Evolutionary conservation across 2,797 vertebrate genomes (phyloP), one percentile per base, ranked within the genome.

Genomic region (Buphagus erythrorhynchus): DNA sequence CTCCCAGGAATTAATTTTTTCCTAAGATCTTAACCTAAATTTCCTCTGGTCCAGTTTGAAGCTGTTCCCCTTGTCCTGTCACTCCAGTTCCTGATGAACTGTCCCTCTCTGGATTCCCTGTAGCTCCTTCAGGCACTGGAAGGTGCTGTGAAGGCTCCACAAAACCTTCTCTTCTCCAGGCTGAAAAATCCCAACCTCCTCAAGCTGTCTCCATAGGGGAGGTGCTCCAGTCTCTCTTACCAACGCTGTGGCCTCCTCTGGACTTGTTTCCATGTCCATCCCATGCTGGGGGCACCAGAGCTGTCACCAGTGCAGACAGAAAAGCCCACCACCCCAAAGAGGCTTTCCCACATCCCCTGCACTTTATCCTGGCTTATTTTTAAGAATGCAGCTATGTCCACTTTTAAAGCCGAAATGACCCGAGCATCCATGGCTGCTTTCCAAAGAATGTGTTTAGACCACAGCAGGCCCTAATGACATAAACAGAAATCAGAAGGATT

Each of bases 401-500:
- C 54, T 89, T 79, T 62, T 28, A 86, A 77, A 88, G 78, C 38
- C 8, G 7, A 43, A 77, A 54, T 17, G 61, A 75, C 76, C 58
- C 54, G 8, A 91, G 49, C 75, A 95, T 88, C 81, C 62, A 1
- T 35, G 55, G 73, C 65, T 86, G 66, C 61, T 66, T 83, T 80
- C 85, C 78, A 66, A 67, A 72, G 57, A 92, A 91, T 42, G 75
- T 77, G 72, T 77, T 96, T 78, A 84, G 62, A 62, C 68, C 82
- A 79, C 88, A 91, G 89, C 74, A 88, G 87, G 45, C 72, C 61
- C 58, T 78, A 54, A 96, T 68, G 86, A 63, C 87, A 91, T 77
- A 86, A 94, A 95, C 82, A 95, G 85, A 86, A 87, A 80, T 42
- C 66, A 67, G 75, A 51, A 57, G 46, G 82, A 63, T 69, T 66